Base-by-base conservation (phyloP, 2,888 invertebrate genomes). In the Busseola fusca region DNA sequence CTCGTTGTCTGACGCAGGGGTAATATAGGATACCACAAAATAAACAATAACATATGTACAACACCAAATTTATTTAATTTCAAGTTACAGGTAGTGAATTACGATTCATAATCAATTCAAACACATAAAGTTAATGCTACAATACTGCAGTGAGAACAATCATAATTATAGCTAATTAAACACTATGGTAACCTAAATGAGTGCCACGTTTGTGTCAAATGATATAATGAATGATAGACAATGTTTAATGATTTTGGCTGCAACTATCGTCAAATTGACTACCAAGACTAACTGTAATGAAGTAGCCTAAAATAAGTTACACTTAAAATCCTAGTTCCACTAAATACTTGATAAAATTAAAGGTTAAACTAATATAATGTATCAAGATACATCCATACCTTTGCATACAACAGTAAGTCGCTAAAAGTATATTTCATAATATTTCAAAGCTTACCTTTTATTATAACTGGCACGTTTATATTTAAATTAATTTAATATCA, bases 11-110 rank as follows among this genome's bases (percentile, higher is more conserved):
- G n/a, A 37, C 6, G 14, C 4, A 14, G 25, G 14, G 14, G 10
- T 52, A 21, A 42, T 25, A 4, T 3, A 21, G 21, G 66, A 37
- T 58, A 30, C 30, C n/a, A 52, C 12, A 52, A 75, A 75, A 45
- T 37, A 75, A 75, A 75, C 25, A 50, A 52, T n/a, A 45, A 58
- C 6, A 3, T 25, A 18, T 7, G 3, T 14, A 37, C 12, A n/a
- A 58, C 34, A 65, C 48, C 1, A 50, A 45, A 10, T 66, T 45
- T 52, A 67, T 67, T 75, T 10, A 7, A 45, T 14, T 66, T 52
- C 9, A 3, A 52, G 21, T 52, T 37, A 74, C 25, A 42, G 30
- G 21, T 21, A 64, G 5, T n/a, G 16, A 30, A 16, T 45, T 50
- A 57, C 21, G 1, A 14, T 64, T 21, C 3, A 14, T 50, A 25